Percentiles rank a stretch among this genome's conserved stretches.
Conservation (phyloP, 2,888 invertebrate species). For the Plebejus melissa region DNA sequence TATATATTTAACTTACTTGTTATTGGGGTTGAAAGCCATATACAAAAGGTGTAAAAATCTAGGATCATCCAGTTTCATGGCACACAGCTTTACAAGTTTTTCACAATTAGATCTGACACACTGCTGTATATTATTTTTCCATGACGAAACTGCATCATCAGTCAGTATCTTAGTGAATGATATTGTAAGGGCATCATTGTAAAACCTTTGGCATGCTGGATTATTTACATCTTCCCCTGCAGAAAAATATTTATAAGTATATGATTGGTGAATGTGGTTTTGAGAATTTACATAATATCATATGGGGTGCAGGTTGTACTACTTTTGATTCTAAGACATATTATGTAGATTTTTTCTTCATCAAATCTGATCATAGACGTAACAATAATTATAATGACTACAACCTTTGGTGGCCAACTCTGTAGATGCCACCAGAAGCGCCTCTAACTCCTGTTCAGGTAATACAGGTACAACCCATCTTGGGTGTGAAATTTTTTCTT, state of each 20-base stretch:
- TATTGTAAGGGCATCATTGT: conserved; percentile 94
- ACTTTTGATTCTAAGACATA: not conserved
- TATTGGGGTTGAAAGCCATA: conserved; percentile 96
- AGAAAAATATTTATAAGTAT: conserved; percentile 27
- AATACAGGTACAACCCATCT: conserved; percentile 98
- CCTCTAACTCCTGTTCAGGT: conserved; percentile 97
- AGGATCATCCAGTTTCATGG: conserved; percentile 96
- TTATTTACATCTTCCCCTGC: conserved; percentile 91
- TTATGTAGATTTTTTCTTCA: not conserved
- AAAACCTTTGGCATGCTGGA: conserved; percentile 95
- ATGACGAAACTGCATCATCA: conserved; percentile 97
- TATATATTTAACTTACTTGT: conserved; percentile 83
- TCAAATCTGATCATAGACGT: not conserved
- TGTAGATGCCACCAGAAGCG: conserved; percentile 92
- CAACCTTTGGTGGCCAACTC: conserved; percentile 90
- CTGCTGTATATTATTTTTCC: conserved; percentile 98
- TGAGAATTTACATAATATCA: not conserved
- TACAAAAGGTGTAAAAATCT: conserved; percentile 94
- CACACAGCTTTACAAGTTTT: conserved; percentile 94
- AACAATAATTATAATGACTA: conserved; percentile 19
- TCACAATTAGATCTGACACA: conserved; percentile 96
- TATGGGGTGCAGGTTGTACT: not conserved
- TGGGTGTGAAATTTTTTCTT: conserved; percentile 97
- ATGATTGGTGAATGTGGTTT: not conserved
- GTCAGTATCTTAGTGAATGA: conserved; percentile 98